A percentile compares a stretch with the other conserved stretches of the same genome.
Conservation (phyloP, 2,797 vertebrate genomes). For the Clarias platycephalus region DNA sequence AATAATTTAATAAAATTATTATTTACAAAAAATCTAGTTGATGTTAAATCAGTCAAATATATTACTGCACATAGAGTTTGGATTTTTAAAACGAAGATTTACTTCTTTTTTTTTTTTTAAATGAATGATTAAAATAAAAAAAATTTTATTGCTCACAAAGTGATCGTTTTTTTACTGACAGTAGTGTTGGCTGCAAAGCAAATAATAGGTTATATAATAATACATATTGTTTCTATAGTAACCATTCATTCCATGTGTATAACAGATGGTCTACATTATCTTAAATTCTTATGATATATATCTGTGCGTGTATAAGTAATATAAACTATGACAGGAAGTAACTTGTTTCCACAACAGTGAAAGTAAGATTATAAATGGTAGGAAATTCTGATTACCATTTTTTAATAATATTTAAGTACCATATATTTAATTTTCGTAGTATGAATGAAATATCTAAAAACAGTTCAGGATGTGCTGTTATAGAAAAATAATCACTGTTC, state of each 20-base stretch:
- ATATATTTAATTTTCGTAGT: neutral
- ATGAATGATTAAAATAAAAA: too few species aligned
- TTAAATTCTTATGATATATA: neutral
- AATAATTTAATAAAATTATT: neutral
- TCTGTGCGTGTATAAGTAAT: too few species aligned
- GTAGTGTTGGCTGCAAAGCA: neutral
- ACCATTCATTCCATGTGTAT: neutral
- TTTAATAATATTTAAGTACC: neutral
- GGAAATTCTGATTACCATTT: neutral
- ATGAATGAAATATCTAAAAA: neutral
- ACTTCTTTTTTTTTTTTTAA: neutral
- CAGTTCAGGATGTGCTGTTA: neutral
- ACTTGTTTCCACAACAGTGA: neutral
- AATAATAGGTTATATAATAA: neutral
- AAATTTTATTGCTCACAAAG: neutral
- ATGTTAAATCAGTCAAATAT: neutral
- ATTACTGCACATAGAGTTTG: neutral
- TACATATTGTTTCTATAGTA: neutral
- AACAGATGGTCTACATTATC: neutral
- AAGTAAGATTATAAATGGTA: neutral
- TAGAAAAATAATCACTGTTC: too few species aligned
- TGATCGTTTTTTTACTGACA: neutral
- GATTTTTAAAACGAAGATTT: too few species aligned
- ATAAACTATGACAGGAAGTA: neutral
- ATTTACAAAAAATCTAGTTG: neutral